Percentiles rank a stretch among this genome's conserved stretches.
These are phyloP conservation scores for Mormoops blainvillei DNA, from an alignment of 2,113 vertebrate species.

Conservation along the genomic window DNA sequence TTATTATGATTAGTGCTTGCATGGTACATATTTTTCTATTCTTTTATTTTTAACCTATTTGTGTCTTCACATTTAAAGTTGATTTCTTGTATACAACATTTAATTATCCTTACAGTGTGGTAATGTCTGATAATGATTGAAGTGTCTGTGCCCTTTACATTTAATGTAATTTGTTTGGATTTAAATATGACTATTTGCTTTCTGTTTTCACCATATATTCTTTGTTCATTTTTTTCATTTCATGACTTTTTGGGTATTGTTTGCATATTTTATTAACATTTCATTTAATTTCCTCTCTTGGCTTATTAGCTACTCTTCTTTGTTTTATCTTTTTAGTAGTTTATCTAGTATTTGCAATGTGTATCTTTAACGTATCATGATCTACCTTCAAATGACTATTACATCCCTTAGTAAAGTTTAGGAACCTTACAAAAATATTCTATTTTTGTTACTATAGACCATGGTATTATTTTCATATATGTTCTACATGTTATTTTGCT, in stretches of 20 bases:
- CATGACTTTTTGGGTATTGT: neutral
- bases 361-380: too few species aligned
- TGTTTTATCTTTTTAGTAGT: neutral
- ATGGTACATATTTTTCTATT: neutral
- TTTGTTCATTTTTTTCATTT: neutral
- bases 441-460: neutral
- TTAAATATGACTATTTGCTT: neutral
- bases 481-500: neutral
- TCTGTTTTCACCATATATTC: neutral
- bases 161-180: neutral
- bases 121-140: neutral
- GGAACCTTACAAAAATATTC: neutral
- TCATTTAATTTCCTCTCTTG: neutral
- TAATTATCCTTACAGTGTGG: neutral
- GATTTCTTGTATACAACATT: neutral
- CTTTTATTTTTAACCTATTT: neutral
- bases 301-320: neutral
- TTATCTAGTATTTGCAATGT: neutral
- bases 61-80: neutral
- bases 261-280: neutral
- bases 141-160: neutral
- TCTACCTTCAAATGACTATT: neutral
- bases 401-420: neutral
- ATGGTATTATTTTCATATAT: neutral
- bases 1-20: neutral